Evolutionary conservation across 2,888 invertebrate species (phyloP).

Genomic region (Morinoia aosen): DNA sequence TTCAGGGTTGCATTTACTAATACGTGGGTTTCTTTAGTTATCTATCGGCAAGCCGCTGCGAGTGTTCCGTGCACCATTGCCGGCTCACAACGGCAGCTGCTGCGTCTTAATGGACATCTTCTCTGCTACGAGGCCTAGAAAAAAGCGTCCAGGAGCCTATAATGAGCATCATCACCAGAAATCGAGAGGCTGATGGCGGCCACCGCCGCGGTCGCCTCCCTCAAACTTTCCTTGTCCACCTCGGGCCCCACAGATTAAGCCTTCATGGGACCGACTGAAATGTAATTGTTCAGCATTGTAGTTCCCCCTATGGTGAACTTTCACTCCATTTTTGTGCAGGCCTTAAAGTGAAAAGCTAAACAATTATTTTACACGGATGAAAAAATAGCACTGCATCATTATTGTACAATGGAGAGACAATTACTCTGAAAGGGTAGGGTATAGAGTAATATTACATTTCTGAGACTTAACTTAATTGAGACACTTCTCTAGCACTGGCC

Average conservation of each 20-base stretch:
- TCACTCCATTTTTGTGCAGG: too few relatives aligned
- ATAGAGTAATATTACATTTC: too few relatives aligned
- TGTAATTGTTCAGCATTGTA: too few relatives aligned
- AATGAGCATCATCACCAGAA: conserved; percentile 46
- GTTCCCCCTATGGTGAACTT: too few relatives aligned
- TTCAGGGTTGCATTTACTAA: not conserved
- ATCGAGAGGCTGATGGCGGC: conserved; percentile 19
- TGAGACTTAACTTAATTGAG: too few relatives aligned
- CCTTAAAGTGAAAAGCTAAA: too few relatives aligned
- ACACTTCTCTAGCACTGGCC: too few relatives aligned
- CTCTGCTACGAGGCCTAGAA: not conserved
- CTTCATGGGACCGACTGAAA: not conserved
- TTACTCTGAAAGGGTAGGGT: too few relatives aligned
- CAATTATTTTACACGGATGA: too few relatives aligned
- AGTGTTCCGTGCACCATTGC: not conserved
- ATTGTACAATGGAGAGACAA: too few relatives aligned
- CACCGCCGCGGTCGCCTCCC: not conserved
- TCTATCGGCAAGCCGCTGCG: not conserved
- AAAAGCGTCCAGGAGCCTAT: not conserved
- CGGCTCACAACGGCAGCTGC: not conserved
- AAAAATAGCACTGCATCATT: too few relatives aligned
- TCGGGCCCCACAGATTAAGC: not conserved
- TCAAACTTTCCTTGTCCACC: not conserved
- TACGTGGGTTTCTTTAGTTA: not conserved
- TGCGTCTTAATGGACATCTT: conserved; percentile 47